Base-by-base conservation (phyloP, 1,140 invertebrate species). In the Ganaspis sp. region DNA sequence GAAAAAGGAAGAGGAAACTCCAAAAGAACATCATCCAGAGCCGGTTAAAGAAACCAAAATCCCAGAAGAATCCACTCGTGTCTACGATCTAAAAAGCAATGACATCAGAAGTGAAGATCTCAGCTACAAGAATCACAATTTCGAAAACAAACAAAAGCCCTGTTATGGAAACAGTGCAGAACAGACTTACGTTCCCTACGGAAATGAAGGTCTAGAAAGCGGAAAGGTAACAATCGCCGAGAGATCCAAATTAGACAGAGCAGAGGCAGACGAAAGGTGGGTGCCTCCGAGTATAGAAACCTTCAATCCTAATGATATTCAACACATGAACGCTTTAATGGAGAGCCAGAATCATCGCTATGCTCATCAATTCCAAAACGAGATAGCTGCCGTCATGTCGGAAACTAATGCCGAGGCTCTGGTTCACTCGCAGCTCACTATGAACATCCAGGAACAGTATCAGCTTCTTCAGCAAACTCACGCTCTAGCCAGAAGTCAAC, bases 181-280 rank as follows among this genome's bases (percentile, higher is more conserved):
- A 15, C 77, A 81, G 11, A 4, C 83, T 69, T 89, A 87, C 53
- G 73, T 83, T 5, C 70, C 74, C 17, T 91, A 89, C 34, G 74
- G 64, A 9, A 87, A 84, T n/a, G 87, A 90, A 17, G 85, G 89
- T 72, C 76, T 85, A 0, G 88, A 89, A 37, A 79, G 76, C 78
- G 26, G 77, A 9, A 91, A 91, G 83, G 90, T 91, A 6, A 73
- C 79, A 4, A 78, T 76, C 9, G 89, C 87, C 5, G 91, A 91
- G 9, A 79, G 90, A 70, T 86, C 89, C 0, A 93, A 92, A 75
- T 80, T 92, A 6, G 90, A 92, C 81, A 90, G 90, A 45, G 92
- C 90, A 11, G 92, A 93, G 79, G 92, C 93, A 0, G 93, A 94
- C 77, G 94, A 94, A 82, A 87, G 94, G 73, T 94, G 94, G 93